These are phyloP conservation scores for Sebastes itinus DNA, from an alignment of 2,797 vertebrate genomes.

Conservation along the genomic window DNA sequence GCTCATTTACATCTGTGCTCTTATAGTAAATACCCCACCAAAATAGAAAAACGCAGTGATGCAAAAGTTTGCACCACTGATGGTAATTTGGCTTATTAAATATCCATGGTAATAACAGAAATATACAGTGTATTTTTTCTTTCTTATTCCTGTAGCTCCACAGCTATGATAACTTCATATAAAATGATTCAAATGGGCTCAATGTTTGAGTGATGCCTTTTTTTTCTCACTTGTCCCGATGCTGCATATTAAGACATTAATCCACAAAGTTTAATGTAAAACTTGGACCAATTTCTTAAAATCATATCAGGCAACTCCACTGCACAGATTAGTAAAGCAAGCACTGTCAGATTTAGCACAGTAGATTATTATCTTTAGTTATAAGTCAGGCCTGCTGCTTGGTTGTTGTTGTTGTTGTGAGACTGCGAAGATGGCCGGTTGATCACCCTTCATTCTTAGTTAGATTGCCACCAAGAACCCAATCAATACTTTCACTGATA, in stretches of 20 bases:
- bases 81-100: not conserved
- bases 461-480: conserved; percentile 38
- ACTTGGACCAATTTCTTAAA: not conserved
- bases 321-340: not conserved
- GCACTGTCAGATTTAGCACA: not conserved
- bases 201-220: not conserved
- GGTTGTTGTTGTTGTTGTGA: not conserved
- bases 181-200: not conserved
- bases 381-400: not conserved
- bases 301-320: not conserved
- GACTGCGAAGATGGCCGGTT: not conserved
- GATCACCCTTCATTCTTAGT: conserved; percentile 38
- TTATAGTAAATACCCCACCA: not conserved
- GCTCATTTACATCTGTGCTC: not conserved
- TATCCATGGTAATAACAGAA: not conserved
- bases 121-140: not conserved
- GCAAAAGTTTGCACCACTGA: not conserved
- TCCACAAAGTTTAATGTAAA: not conserved
- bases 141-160: too few species aligned
- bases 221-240: not conserved
- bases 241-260: not conserved
- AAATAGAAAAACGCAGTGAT: not conserved
- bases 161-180: not conserved
- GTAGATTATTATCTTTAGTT: not conserved
- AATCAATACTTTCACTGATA: conserved; percentile 14